Conservation (phyloP, 2,797 vertebrate genomes). For the Scomberomorus guttatus region DNA sequence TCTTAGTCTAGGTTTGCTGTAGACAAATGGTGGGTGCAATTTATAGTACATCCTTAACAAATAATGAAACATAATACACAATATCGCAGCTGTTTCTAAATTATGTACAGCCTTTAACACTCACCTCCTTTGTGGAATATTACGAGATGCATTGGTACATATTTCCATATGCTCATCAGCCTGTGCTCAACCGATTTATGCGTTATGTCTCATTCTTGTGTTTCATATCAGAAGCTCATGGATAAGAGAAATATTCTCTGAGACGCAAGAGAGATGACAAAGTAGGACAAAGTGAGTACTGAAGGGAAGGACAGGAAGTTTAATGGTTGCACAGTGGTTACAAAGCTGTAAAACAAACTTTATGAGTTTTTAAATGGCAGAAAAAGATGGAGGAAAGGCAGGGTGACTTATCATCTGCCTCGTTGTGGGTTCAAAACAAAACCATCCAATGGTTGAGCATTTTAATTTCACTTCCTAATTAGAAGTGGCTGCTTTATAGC, state of each 20-base stretch:
- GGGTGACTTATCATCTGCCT: conserved; percentile 17
- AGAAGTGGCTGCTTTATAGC: conserved; percentile 39
- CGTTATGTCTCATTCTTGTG: not conserved
- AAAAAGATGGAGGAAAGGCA: conserved; percentile 19
- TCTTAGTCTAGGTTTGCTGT: not conserved
- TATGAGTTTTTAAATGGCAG: conserved; percentile 26
- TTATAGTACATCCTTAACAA: not conserved
- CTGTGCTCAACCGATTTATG: not conserved
- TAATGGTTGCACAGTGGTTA: conserved; percentile 13
- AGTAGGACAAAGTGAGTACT: conserved; percentile 57
- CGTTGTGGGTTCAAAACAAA: conserved; percentile 42
- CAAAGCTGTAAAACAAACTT: conserved; percentile 34
- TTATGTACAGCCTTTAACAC: not conserved
- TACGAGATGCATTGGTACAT: not conserved
- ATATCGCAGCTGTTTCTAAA: not conserved
- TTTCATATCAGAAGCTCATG: not conserved
- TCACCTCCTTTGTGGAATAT: not conserved
- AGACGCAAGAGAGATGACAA: conserved; percentile 12
- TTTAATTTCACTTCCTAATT: conserved; percentile 55
- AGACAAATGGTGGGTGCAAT: not conserved
- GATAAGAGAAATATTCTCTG: conserved; percentile 5
- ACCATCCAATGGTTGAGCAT: conserved; percentile 30
- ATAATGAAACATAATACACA: too few relatives aligned
- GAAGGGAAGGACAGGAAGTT: conserved; percentile 31
- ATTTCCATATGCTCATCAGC: conserved; percentile 14